A percentile compares a stretch with the other conserved stretches of the same genome.
Conservation (phyloP, 2,888 invertebrate genomes). For the Coleophora deauratella region DNA sequence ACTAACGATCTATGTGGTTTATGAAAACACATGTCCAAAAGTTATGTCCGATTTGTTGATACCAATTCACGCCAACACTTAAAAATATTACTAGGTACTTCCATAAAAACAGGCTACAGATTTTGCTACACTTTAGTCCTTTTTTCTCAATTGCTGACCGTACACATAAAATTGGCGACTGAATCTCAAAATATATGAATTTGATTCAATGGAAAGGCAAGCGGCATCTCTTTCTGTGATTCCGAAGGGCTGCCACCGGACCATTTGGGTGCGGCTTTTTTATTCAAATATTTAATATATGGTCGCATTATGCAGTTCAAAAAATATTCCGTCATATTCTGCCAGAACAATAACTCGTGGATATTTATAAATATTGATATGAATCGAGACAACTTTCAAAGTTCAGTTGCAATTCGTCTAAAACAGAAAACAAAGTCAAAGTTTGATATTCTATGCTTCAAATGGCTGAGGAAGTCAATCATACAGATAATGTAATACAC, state of each 20-base stretch:
- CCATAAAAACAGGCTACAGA: no score
- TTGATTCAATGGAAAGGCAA: conserved; percentile 74
- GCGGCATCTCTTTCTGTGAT: conserved; percentile 69
- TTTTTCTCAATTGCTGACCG: conserved; percentile 28
- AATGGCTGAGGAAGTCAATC: no score
- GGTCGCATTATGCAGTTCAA: conserved; percentile 43
- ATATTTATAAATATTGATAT: conserved; percentile 20
- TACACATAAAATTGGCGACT: conserved; percentile 72
- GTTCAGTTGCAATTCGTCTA: no score
- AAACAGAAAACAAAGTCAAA: no score
- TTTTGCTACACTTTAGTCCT: no score
- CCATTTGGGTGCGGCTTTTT: conserved; percentile 44
- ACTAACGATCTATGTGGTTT: background rate
- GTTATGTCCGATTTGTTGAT: no score
- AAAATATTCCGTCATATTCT: conserved; percentile 54
- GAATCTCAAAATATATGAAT: conserved; percentile 75
- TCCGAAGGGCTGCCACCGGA: conserved; percentile 69
- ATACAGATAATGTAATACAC: no score
- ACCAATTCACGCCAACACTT: no score
- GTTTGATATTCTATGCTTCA: no score
- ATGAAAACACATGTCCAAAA: no score
- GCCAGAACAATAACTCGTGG: conserved; percentile 20
- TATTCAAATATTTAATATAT: conserved; percentile 57
- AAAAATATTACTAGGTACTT: no score
- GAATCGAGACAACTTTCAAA: background rate